phyloP scores from a whole-genome alignment of 2,797 vertebrate species.

The Peromyscus attwateri region DNA sequence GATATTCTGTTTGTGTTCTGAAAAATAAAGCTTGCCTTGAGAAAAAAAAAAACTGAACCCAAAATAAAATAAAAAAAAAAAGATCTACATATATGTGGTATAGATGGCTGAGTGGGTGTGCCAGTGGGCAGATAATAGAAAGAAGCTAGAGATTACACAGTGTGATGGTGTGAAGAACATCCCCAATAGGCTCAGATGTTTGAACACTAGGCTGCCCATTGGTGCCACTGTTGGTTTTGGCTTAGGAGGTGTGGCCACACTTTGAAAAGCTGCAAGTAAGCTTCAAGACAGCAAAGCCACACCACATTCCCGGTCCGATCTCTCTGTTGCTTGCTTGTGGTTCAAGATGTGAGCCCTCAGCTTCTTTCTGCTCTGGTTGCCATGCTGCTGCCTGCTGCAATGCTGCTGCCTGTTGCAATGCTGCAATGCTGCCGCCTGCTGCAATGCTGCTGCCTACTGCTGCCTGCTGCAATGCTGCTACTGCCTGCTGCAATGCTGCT shows the following conservation, averaged over 20 bases:
- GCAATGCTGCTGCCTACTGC: not conserved
- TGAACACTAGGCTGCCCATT: not conserved
- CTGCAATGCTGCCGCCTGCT: too few relatives aligned
- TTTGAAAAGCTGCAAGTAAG: not conserved
- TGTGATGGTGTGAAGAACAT: not conserved
- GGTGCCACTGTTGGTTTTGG: too few relatives aligned
- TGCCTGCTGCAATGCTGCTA: too few relatives aligned
- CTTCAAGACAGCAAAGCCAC: not conserved
- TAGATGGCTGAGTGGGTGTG: not conserved
- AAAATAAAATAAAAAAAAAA: too few relatives aligned
- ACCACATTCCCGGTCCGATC: fast-evolving
- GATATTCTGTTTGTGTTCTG: too few relatives aligned
- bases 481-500: not conserved
- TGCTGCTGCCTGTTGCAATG: not conserved
- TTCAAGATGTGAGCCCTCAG: not conserved
- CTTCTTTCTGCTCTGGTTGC: too few relatives aligned
- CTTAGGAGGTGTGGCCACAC: not conserved
- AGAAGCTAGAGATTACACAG: too few relatives aligned
- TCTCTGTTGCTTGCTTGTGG: not conserved
- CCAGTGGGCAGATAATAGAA: not conserved
- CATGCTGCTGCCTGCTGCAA: not conserved
- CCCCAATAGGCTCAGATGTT: too few relatives aligned
- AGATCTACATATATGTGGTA: not conserved
- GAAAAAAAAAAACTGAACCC: too few relatives aligned
- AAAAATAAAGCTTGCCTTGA: too few relatives aligned